Base-by-base conservation (phyloP, 1,140 invertebrate species). In the Muscidifurax raptorellus region DNA sequence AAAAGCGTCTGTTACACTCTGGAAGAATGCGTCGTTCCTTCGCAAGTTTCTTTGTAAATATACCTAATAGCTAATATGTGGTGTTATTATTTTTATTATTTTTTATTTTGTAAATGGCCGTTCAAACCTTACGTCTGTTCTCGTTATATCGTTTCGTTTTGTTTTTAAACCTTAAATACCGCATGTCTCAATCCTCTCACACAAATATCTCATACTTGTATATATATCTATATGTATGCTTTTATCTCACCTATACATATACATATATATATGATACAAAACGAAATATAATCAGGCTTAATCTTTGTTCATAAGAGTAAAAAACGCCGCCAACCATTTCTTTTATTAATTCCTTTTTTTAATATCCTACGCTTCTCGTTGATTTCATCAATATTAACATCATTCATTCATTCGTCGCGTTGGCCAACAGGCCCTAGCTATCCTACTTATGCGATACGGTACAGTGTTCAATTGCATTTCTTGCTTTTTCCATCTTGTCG, bases 401-500 rank as follows among this genome's bases (percentile, higher is more conserved):
- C 86, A 87, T 83, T 87, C 86, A 87, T 83, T 87, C 80, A 84
- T 86, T 88, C 89, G 84, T 88, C 87, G 76, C 81, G 67, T 89
- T 88, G 87, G 89, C 89, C 88, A 87, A 69, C 85, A 52, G 88
- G 89, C 89, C 89, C 89, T 91, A 91, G 89, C 88, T 91, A 91
- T 88, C 89, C 90, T 91, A 91, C 90, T 92, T 90, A 91, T 87
- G 83, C 85, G 82, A 86, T 92, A 91, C 88, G 88, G 89, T 88
- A 89, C 86, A 90, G 85, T 87, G 87, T 87, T 67, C 30, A 75
- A 44, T 79, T 74, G 59, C 59, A 81, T 80, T 71, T 86, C 32
- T 40, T 82, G 36, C 36, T 32, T 47, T 80, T 80, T 74, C 74
- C 71, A 47, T 77, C 72, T 22, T 67, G 12, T 64, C 32, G n/a